phyloP scores from a whole-genome alignment of 2,888 invertebrate genomes.

The Metopia argyrocephala region DNA sequence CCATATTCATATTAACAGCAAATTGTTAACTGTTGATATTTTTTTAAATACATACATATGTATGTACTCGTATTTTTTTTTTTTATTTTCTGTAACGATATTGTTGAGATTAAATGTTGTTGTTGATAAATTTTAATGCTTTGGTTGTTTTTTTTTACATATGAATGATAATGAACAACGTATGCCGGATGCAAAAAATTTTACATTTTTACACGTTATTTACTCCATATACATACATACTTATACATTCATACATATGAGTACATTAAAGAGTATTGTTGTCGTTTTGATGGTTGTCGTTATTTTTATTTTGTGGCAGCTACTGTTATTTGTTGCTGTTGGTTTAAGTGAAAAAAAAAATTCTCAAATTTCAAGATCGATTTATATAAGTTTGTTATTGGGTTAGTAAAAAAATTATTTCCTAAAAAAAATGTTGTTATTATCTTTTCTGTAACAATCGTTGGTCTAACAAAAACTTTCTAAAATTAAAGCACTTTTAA shows the following conservation, averaged over 20 bases:
- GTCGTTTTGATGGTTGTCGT: background rate
- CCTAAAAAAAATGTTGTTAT: too few species aligned
- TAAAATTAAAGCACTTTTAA: too few species aligned
- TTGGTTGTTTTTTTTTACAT: slow-evolving; percentile 35
- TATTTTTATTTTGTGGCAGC: slow-evolving; percentile 37
- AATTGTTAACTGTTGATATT: slow-evolving; percentile 26
- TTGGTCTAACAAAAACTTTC: too few species aligned
- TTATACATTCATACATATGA: background rate
- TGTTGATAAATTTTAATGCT: background rate
- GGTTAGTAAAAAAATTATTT: background rate
- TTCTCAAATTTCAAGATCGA: slow-evolving; percentile 56
- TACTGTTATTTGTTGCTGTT: slow-evolving; percentile 32
- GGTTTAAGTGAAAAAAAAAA: slow-evolving; percentile 15
- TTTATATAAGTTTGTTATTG: slow-evolving; percentile 3
- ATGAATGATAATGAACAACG: slow-evolving; percentile 44
- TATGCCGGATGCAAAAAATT: slow-evolving; percentile 63
- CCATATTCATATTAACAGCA: slow-evolving; percentile 25
- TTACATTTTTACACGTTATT: slow-evolving; percentile 60
- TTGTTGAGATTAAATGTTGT: slow-evolving; percentile 1
- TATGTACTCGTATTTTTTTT: background rate
- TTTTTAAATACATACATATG: background rate
- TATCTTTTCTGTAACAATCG: too few species aligned
- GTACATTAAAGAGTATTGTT: background rate
- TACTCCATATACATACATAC: background rate
- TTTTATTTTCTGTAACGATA: too few species aligned